These are phyloP conservation scores for Orius laevigatus DNA, from an alignment of 1,140 invertebrate genomes.

Conservation along the genomic window DNA sequence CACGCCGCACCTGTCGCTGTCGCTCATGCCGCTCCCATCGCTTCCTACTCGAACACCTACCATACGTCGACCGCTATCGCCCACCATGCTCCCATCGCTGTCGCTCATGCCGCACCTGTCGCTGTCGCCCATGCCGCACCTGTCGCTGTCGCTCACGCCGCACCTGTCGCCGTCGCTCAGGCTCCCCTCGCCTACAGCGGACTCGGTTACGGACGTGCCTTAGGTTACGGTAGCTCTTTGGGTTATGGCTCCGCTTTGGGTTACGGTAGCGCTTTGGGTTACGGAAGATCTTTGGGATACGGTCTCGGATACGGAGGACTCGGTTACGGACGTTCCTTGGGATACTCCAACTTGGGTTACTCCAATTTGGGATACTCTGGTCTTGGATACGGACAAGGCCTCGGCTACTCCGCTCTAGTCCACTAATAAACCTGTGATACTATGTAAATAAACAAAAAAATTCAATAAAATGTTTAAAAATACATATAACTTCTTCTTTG, in stretches of 20 bases:
- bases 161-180: not conserved
- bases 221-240: no score
- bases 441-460: no score
- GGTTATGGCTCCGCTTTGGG: not conserved
- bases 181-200: conserved; percentile 2
- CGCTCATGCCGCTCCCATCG: not conserved
- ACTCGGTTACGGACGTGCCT: conserved; percentile 1
- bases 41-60: conserved; percentile 8
- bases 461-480: no score
- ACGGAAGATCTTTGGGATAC: not conserved
- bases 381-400: conserved; percentile 2
- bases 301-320: not conserved
- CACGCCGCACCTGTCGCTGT: not conserved
- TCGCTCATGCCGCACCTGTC: not conserved
- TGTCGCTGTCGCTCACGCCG: not conserved
- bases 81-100: not conserved
- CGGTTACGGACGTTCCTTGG: not conserved
- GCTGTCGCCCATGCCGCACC: not conserved
- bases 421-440: no score
- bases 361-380: not conserved
- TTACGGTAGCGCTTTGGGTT: not conserved
- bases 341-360: conserved; percentile 3
- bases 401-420: conserved; percentile 2
- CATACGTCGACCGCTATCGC: not conserved
- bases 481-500: no score